Conservation (phyloP, 2,888 invertebrate species). For the Panzeria rudis region DNA sequence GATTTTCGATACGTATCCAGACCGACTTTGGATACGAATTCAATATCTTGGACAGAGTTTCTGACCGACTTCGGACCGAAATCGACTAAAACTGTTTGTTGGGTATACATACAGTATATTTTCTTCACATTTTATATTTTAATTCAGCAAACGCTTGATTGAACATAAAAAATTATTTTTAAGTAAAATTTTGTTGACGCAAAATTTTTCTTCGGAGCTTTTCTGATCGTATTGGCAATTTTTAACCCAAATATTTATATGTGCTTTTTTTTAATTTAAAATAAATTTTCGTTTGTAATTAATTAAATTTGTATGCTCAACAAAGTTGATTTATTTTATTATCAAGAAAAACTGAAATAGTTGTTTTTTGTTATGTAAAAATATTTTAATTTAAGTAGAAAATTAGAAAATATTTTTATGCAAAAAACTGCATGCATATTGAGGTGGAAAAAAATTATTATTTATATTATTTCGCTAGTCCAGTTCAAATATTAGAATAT, state of each 20-base stretch:
- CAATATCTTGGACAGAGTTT: too few relatives aligned
- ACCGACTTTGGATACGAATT: too few relatives aligned
- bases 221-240: constrained; percentile 23
- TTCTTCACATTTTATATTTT: constrained; percentile 15
- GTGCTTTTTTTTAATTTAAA: constrained; percentile 7
- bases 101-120: too few relatives aligned
- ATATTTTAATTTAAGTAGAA: neutral
- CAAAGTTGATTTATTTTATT: constrained; percentile 46
- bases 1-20: too few relatives aligned
- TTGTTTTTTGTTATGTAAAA: neutral
- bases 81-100: too few relatives aligned
- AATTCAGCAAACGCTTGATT: constrained; percentile 63
- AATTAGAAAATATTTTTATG: neutral
- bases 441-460: neutral
- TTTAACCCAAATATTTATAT: constrained; percentile 7
- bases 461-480: neutral
- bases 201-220: constrained; percentile 26
- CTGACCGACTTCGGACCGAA: too few relatives aligned
- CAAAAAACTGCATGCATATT: too few relatives aligned
- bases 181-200: constrained; percentile 47
- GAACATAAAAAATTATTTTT: constrained; percentile 62
- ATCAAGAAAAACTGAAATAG: neutral
- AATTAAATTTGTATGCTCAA: constrained; percentile 54
- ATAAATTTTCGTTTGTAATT: constrained; percentile 45
- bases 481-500: too few relatives aligned